Conservation (phyloP, 2,113 vertebrate species). For the Progne subis region DNA sequence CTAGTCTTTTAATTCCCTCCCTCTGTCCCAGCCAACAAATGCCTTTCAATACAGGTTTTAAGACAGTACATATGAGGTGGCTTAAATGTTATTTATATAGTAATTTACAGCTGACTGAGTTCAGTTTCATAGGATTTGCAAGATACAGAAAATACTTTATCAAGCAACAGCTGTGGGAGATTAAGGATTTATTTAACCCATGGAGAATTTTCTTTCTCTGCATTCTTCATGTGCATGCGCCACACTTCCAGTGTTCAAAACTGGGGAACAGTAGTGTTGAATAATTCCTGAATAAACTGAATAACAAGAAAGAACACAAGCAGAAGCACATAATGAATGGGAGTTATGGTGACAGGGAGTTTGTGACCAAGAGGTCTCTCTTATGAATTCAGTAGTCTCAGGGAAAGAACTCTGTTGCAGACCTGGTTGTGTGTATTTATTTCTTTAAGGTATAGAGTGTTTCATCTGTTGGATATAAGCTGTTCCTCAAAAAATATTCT, state of each 20-base stretch:
- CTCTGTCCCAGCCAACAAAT: not conserved
- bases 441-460: not conserved
- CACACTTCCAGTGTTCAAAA: not conserved
- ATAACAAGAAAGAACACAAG: not conserved
- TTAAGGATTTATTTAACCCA: constrained; percentile 26
- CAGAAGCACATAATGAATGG: not conserved
- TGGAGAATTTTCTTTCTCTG: constrained; percentile 24
- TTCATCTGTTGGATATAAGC: not conserved
- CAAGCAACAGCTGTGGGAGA: not conserved
- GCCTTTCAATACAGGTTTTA: constrained; percentile 14
- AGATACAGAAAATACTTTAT: constrained; percentile 17
- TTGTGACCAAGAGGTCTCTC: not conserved
- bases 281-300: not conserved
- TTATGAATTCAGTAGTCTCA: not conserved
- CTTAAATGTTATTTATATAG: constrained; percentile 38
- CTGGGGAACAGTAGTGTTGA: not conserved
- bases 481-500: not conserved
- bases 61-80: not conserved
- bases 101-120: constrained; percentile 21
- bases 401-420: not conserved
- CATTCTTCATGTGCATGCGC: not conserved
- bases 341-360: not conserved
- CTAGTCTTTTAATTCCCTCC: constrained; percentile 16
- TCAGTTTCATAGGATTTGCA: constrained; percentile 32
- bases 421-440: not conserved